Base-by-base conservation (phyloP, 2,113 vertebrate genomes). In the human region DNA sequence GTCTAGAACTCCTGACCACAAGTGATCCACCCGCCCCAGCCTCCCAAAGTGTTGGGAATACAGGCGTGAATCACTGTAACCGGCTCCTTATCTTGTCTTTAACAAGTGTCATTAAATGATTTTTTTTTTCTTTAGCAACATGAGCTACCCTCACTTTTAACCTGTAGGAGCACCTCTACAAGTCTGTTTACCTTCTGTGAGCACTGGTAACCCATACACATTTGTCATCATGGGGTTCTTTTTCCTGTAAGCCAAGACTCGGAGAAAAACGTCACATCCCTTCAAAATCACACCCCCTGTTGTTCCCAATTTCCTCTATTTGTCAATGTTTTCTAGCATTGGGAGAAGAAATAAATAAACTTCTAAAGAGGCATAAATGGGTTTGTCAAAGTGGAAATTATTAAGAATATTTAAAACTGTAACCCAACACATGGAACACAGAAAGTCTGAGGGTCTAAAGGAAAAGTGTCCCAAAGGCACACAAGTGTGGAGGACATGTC, bases 361-460 rank as follows among this genome's bases (percentile, higher is more conserved):
- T 68, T 16, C 48, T 68, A 84, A 68, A 88, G 80, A 94, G 25
- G 85, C 40, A 82, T 8, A 91, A 40, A 27, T 76, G 20, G 70
- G 17, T 61, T 48, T 97, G 76, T 48, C 45, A 80, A 27, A 61
- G 48, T 90, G 14, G 38, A 75, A 92, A 93, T 66, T 45, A 90
- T 76, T 88, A 70, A 55, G 7, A 73, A 20, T 59, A 50, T 88
- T 45, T 96, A 38, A 50, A 85, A 92, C 76, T 91, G 38, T 66
- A 43, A 89, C 17, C 8, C 50, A 93, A 70, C 8, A 68, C n/a
- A 64, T 11, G n/a, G 57, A 90, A 87, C 22, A 35, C 2, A 78
- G 0, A 35, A 87, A 25, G 61, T 73, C 35, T 25, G 12, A 50
- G 6, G 25, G 1, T 78, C 25, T 32, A 81, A 88, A 87, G 70